phyloP scores from a whole-genome alignment of 2,797 vertebrate genomes.

The Toxotes lorentzi region DNA sequence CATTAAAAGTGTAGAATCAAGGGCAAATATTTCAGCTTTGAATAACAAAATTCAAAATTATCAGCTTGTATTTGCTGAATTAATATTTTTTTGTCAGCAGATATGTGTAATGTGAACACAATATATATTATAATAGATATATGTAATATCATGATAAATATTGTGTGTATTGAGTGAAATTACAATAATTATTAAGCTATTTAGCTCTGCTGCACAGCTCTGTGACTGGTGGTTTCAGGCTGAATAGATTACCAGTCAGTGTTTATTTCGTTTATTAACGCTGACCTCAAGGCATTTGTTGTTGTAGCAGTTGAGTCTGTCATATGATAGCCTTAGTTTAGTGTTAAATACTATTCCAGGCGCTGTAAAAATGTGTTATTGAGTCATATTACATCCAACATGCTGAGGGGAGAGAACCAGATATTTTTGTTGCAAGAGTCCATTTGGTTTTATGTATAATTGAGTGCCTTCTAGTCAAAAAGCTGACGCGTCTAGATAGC shows the following conservation, averaged over 20 bases:
- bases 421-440: not conserved
- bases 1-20: not conserved
- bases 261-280: not conserved
- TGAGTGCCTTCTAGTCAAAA: not conserved
- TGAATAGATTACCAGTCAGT: not conserved
- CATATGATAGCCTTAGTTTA: not conserved
- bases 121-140: no score
- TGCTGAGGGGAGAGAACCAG: not conserved
- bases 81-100: no score
- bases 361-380: not conserved
- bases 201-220: not conserved
- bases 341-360: slow-evolving; percentile 13
- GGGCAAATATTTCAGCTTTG: no score
- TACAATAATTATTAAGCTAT: not conserved
- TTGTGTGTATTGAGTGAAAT: no score
- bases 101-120: not conserved
- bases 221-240: not conserved
- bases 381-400: not conserved
- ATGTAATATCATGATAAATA: no score
- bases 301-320: not conserved
- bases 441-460: not conserved
- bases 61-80: no score
- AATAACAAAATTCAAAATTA: no score
- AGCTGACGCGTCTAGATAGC: no score
- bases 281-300: not conserved